Base-by-base conservation (phyloP, 2,113 vertebrate genomes). In the Phaethornis superciliosus region DNA sequence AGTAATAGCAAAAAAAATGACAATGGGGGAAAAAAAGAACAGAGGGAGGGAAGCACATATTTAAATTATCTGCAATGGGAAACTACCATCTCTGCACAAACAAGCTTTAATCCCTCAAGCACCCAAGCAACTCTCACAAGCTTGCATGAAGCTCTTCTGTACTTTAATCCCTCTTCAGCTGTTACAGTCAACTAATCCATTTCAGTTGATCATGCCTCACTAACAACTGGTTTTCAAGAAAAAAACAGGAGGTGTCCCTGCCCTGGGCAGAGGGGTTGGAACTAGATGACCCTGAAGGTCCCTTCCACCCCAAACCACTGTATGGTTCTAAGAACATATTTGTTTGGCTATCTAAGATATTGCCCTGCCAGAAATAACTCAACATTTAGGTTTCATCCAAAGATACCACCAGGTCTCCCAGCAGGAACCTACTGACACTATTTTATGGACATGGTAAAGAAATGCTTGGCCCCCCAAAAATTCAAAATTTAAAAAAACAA, bases 391-490 rank as follows among this genome's bases (percentile, higher is more conserved):
- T 55, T 28, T 14, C 52, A 42, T 26, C 59, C 68, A 68, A 63
- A 8, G 14, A 24, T 35, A 5, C 13, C 26, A 1, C 17, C 2
- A 13, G 27, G 4, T 32, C n/a, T 42, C 64, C 37, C 72, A 23
- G 28, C 4, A 69, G 27, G 52, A 87, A 37, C 9, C 17, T 1
- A 18, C 5, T 4, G 3, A 2, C 49, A 4, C 24, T 19, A 0
- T 7, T 22, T 67, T 1, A 64, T 0, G 30, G 26, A 28, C 2
- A 2, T 10, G 2, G 2, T 21, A 12, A 67, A 27, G 1, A 65
- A 89, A 74, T 4, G 21, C 28, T 3, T 17, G 7, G 40, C 40
- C 40, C 40, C 10, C 40, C 11, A 11, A 40, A 40, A 40, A 40
- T 24, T 24, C 23, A 4, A 58, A 84, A 24, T 40, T 40, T 26